A percentile compares a stretch with the other conserved stretches of the same genome.
Evolutionary conservation across 2,113 vertebrate species (phyloP).

Genomic region (Channa argus): DNA sequence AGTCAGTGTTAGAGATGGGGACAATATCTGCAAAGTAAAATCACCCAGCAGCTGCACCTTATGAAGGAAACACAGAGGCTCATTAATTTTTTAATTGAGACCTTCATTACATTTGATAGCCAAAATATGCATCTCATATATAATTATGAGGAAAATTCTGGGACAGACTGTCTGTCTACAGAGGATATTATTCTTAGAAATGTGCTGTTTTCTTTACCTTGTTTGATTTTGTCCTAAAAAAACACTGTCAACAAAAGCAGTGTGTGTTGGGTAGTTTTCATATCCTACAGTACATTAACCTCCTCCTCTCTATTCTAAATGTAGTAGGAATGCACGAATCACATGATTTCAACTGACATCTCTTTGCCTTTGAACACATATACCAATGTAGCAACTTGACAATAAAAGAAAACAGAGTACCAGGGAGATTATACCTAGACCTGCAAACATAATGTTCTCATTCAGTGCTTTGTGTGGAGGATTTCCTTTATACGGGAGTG

Average conservation of each 20-base stretch:
- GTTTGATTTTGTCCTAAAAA: slow-evolving; percentile 7
- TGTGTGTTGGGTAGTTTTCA: slow-evolving; percentile 16
- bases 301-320: slow-evolving; percentile 3
- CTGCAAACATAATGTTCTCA: neutral
- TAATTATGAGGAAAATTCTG: neutral
- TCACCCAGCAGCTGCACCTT: slow-evolving; percentile 19
- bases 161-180: neutral
- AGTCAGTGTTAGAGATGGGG: neutral
- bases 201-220: slow-evolving; percentile 22
- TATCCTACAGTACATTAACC: slow-evolving; percentile 21
- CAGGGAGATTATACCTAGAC: neutral
- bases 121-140: neutral
- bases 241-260: neutral
- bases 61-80: neutral
- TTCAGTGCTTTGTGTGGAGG: slow-evolving; percentile 13
- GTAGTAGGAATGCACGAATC: too few species aligned
- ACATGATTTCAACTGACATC: too few species aligned
- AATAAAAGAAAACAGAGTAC: neutral
- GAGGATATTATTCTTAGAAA: neutral
- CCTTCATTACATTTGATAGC: neutral
- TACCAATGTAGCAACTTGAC: neutral
- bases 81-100: neutral
- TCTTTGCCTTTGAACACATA: too few species aligned
- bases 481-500: slow-evolving; percentile 8
- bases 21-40: slow-evolving; percentile 3